phyloP scores from a whole-genome alignment of 2,113 vertebrate species.

The Protomyctophum bolini region DNA sequence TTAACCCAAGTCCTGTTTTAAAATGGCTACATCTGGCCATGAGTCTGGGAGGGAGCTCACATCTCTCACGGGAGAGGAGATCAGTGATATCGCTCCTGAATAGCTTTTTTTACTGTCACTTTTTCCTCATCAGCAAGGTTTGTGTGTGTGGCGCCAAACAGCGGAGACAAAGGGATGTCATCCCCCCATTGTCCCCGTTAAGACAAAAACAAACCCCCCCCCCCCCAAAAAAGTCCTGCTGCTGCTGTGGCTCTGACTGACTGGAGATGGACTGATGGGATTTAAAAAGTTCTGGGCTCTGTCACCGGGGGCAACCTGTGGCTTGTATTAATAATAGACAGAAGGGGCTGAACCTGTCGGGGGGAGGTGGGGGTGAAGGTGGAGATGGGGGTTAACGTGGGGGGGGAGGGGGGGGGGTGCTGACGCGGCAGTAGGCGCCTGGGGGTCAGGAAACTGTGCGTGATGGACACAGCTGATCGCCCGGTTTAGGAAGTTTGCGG shows the following conservation, averaged over 20 bases:
- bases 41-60: slow-evolving; percentile 31
- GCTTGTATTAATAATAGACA: slow-evolving; percentile 76
- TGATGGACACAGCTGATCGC: slow-evolving; percentile 92
- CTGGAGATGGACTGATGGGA: slow-evolving; percentile 66
- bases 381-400: slow-evolving; percentile 30
- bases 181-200: slow-evolving; percentile 60
- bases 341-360: slow-evolving; percentile 4
- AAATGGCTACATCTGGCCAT: slow-evolving; percentile 43
- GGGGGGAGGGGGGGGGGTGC: slow-evolving; percentile 73
- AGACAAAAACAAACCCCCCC: slow-evolving; percentile 65
- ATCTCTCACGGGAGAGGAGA: slow-evolving; percentile 47
- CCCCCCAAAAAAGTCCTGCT: slow-evolving; percentile 71
- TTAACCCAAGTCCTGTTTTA: not conserved
- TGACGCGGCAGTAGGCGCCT: slow-evolving; percentile 82
- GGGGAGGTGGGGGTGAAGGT: slow-evolving; percentile 31
- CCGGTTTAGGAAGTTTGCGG: slow-evolving; percentile 86
- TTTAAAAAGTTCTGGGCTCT: slow-evolving; percentile 67
- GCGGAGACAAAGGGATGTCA: slow-evolving; percentile 56
- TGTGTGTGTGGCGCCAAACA: slow-evolving; percentile 65
- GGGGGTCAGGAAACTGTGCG: slow-evolving; percentile 89
- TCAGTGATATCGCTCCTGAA: slow-evolving; percentile 50
- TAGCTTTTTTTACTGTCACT: slow-evolving; percentile 71
- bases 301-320: slow-evolving; percentile 77
- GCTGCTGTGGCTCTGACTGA: slow-evolving; percentile 53
- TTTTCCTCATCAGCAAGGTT: slow-evolving; percentile 57